A percentile compares a stretch with the other conserved stretches of the same genome.
These are phyloP conservation scores for Cephus cinctus DNA, from an alignment of 1,140 invertebrate genomes.

Conservation along the genomic window DNA sequence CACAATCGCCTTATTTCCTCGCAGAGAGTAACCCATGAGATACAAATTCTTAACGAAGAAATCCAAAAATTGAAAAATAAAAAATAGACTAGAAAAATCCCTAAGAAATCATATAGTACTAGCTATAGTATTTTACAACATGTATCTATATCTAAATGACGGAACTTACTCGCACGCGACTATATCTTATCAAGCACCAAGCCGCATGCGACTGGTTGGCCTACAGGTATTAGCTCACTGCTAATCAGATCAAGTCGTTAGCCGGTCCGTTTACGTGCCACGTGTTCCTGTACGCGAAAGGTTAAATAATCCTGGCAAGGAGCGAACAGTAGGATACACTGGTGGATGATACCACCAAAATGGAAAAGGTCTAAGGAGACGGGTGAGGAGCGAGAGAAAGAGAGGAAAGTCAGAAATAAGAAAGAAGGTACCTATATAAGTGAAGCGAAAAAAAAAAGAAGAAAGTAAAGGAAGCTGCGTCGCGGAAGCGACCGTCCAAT, in stretches of 20 bases:
- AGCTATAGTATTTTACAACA: too few species aligned
- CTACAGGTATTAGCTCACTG: constrained; percentile 28
- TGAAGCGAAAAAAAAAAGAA: background rate
- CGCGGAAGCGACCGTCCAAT: background rate
- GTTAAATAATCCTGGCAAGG: background rate
- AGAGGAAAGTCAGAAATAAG: constrained; percentile 6
- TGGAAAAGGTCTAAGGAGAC: too few species aligned
- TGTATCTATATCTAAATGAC: too few species aligned
- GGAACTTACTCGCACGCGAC: constrained; percentile 20
- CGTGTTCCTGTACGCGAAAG: background rate
- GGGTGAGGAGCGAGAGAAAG: constrained; percentile 9
- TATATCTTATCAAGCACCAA: constrained; percentile 6
- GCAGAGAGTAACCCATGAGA: too few species aligned
- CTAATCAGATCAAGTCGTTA: constrained; percentile 38
- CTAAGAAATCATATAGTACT: too few species aligned
- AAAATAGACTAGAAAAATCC: too few species aligned
- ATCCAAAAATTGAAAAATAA: too few species aligned
- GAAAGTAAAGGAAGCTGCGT: background rate
- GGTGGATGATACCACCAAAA: constrained; percentile 1
- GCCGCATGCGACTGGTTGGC: constrained; percentile 12
- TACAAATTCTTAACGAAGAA: too few species aligned
- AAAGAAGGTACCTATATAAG: too few species aligned
- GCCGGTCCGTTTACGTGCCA: constrained; percentile 6
- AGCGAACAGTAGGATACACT: background rate
- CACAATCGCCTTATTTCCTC: too few species aligned